These are phyloP conservation scores for Arrhopalites spinosus DNA, from an alignment of 2,888 invertebrate species.

Conservation along the genomic window DNA sequence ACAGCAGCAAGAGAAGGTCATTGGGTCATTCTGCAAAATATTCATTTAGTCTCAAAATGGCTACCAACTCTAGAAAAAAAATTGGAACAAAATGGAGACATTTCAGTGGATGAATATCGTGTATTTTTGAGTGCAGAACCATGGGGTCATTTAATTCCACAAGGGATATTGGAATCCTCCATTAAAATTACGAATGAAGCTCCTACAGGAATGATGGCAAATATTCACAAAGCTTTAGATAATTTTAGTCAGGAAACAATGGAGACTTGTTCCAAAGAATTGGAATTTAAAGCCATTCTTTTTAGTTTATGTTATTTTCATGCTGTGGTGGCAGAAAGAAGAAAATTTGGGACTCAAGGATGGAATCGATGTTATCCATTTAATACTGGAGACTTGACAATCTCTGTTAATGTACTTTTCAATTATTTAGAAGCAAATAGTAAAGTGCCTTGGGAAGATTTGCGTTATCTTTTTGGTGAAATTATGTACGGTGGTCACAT, in stretches of 20 bases:
- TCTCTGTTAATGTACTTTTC: slow-evolving; percentile 80
- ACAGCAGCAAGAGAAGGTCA: slow-evolving; percentile 82
- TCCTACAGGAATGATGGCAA: slow-evolving; percentile 95
- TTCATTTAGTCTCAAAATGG: slow-evolving; percentile 95
- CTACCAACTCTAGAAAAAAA: slow-evolving; percentile 85
- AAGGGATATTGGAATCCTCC: slow-evolving; percentile 88
- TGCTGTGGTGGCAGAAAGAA: slow-evolving; percentile 77
- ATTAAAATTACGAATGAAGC: slow-evolving; percentile 98
- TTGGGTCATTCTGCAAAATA: slow-evolving; percentile 84
- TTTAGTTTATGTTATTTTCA: slow-evolving; percentile 95
- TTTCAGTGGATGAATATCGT: slow-evolving; percentile 79
- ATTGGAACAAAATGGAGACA: slow-evolving; percentile 80
- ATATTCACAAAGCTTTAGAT: slow-evolving; percentile 91
- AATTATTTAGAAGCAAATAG: slow-evolving; percentile 73
- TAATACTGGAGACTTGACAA: slow-evolving; percentile 87
- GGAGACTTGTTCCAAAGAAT: slow-evolving; percentile 94
- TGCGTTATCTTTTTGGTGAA: slow-evolving; percentile 59
- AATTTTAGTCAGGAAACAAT: slow-evolving; percentile 92
- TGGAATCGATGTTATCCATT: slow-evolving; percentile 97
- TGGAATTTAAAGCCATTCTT: slow-evolving; percentile 94
- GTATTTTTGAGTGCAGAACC: slow-evolving; percentile 95
- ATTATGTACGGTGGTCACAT: no score
- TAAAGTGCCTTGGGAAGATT: slow-evolving; percentile 94
- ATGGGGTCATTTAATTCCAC: slow-evolving; percentile 87
- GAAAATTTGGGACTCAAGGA: slow-evolving; percentile 92